Conservation (phyloP, 2,113 vertebrate genomes). For the Dissostichus mawsoni region DNA sequence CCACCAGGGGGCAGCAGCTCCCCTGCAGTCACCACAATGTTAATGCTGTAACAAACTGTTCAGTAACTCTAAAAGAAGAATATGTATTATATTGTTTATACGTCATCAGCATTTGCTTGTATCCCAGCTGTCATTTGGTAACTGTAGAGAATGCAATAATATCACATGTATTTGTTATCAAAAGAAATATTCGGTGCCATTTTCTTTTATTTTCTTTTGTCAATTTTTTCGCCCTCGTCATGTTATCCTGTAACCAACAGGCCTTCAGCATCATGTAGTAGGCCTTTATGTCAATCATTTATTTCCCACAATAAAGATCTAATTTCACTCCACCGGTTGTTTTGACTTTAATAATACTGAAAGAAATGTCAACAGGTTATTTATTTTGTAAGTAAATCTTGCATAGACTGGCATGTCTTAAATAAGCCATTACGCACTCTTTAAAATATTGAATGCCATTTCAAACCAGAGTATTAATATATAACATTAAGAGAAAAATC, state of each 20-base stretch:
- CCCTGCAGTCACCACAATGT: slow-evolving; percentile 45
- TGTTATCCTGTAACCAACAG: slow-evolving; percentile 51
- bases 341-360: slow-evolving; percentile 6
- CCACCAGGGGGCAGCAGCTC: slow-evolving; percentile 65
- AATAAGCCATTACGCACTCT: too few species aligned
- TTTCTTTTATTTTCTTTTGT: slow-evolving; percentile 18
- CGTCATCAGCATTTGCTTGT: slow-evolving; percentile 67
- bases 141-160: slow-evolving; percentile 71
- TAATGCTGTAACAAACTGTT: slow-evolving; percentile 65
- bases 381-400: too few species aligned
- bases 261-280: slow-evolving; percentile 52
- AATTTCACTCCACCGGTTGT: slow-evolving; percentile 51
- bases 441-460: too few species aligned
- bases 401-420: too few species aligned
- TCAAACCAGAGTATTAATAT: too few species aligned
- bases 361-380: background rate
- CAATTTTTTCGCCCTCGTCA: slow-evolving; percentile 6
- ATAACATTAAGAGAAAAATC: too few species aligned
- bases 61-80: slow-evolving; percentile 53
- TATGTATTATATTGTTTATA: slow-evolving; percentile 82
- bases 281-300: slow-evolving; percentile 41
- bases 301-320: slow-evolving; percentile 76
- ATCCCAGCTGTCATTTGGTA: slow-evolving; percentile 54
- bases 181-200: slow-evolving; percentile 73
- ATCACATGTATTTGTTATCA: slow-evolving; percentile 63